phyloP scores from a whole-genome alignment of 2,888 invertebrate species.

The Ennomos erosarius region DNA sequence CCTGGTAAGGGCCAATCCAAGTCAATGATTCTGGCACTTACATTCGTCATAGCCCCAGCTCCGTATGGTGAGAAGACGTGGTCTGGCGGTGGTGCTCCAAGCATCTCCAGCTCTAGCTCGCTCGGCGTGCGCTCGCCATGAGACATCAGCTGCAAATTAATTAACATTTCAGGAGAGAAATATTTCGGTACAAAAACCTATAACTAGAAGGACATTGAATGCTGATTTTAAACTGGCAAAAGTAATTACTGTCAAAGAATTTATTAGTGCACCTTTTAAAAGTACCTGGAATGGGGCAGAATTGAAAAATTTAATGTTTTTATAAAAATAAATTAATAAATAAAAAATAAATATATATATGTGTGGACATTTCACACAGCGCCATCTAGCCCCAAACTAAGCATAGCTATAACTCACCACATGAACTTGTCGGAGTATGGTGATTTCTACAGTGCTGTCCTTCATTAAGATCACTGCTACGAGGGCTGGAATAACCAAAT shows the following conservation, averaged over 20 bases:
- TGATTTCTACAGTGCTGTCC: slow-evolving; percentile 74
- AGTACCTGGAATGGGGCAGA: too few relatives aligned
- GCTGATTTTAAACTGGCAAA: too few relatives aligned
- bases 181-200: too few relatives aligned
- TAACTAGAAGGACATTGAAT: too few relatives aligned
- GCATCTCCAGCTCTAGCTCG: slow-evolving; percentile 79
- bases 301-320: too few relatives aligned
- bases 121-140: slow-evolving; percentile 90
- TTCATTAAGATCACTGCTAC: slow-evolving; percentile 82
- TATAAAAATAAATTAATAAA: too few relatives aligned
- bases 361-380: too few relatives aligned
- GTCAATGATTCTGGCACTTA: slow-evolving; percentile 56
- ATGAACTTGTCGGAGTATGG: slow-evolving; percentile 78
- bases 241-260: too few relatives aligned
- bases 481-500: slow-evolving; percentile 65
- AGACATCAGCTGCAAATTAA: slow-evolving; percentile 84
- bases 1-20: too few relatives aligned
- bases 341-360: too few relatives aligned
- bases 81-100: slow-evolving; percentile 86
- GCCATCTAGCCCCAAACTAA: too few relatives aligned
- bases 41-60: slow-evolving; percentile 88
- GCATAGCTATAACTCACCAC: slow-evolving; percentile 74
- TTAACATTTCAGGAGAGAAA: background rate
- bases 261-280: too few relatives aligned
- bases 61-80: slow-evolving; percentile 87